These are phyloP conservation scores for Operophtera brumata DNA, from an alignment of 2,888 invertebrate genomes.

Conservation along the genomic window DNA sequence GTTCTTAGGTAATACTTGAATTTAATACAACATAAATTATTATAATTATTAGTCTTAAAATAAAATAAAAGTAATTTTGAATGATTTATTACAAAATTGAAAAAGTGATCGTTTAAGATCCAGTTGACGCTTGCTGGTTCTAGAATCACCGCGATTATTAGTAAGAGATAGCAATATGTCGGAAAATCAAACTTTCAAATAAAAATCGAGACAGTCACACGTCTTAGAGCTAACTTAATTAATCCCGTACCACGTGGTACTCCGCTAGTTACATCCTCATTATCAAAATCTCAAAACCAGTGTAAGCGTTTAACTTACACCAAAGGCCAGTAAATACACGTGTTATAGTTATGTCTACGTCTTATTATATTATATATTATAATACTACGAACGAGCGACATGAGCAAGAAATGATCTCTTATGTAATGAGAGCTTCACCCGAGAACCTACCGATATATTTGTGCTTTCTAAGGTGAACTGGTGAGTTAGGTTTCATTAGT, in stretches of 20 bases:
- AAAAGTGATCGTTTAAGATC: conserved; percentile 37
- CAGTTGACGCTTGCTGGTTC: conserved; percentile 48
- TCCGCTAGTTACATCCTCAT: conserved; percentile 39
- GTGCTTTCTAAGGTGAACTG: conserved; percentile 48
- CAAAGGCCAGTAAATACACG: conserved; percentile 73
- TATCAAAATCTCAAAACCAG: conserved; percentile 51
- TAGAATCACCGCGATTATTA: conserved; percentile 50
- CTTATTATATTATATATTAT: conserved; percentile 60
- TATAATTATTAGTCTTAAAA: conserved; percentile 53
- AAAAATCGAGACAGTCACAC: conserved; percentile 68
- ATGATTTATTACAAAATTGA: conserved; percentile 34
- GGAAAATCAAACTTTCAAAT: conserved; percentile 49
- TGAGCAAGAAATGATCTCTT: conserved; percentile 67
- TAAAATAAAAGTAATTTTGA: conserved; percentile 43
- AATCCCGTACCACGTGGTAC: conserved; percentile 67
- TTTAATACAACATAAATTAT: conserved; percentile 51
- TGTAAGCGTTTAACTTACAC: conserved; percentile 63
- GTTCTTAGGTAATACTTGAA: conserved; percentile 56
- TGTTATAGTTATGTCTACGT: conserved; percentile 70
- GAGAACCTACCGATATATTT: conserved; percentile 44
- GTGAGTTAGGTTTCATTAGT: conserved; percentile 51
- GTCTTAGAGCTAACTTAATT: conserved; percentile 65
- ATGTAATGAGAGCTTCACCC: conserved; percentile 38
- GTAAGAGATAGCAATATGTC: conserved; percentile 47
- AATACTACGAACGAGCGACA: conserved; percentile 65